phyloP scores from a whole-genome alignment of 2,113 vertebrate genomes.

The Marmota monax region DNA sequence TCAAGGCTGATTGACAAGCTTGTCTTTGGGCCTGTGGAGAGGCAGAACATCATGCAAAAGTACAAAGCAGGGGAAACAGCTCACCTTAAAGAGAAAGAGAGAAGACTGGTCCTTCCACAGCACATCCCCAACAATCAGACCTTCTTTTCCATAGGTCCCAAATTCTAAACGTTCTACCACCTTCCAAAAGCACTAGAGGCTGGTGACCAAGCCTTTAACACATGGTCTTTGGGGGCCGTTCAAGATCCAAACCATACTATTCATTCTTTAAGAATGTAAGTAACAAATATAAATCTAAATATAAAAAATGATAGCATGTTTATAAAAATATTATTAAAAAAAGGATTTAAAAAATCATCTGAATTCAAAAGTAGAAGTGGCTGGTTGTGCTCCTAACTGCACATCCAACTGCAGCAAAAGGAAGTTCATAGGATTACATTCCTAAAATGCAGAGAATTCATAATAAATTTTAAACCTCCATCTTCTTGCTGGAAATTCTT shows the following conservation, averaged over 20 bases:
- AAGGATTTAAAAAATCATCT: not conserved
- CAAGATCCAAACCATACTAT: not conserved
- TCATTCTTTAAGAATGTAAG: constrained; percentile 11
- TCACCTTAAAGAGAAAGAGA: not conserved
- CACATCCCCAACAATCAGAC: too few species aligned
- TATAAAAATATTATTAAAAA: not conserved
- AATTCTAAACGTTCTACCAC: not conserved
- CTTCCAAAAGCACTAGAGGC: not conserved
- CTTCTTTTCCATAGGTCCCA: not conserved
- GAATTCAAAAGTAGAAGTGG: constrained; percentile 28
- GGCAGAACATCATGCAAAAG: not conserved
- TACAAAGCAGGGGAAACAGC: not conserved
- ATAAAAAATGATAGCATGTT: not conserved
- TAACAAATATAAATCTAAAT: not conserved
- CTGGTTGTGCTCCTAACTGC: not conserved
- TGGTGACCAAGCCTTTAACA: not conserved
- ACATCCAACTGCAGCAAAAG: not conserved
- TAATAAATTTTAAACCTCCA: not conserved
- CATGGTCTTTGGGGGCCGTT: too few species aligned
- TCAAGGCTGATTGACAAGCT: too few species aligned
- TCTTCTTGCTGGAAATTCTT: not conserved
- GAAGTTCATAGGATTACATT: not conserved
- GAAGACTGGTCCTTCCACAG: not conserved
- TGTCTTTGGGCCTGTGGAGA: too few species aligned
- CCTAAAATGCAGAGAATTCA: not conserved